Evolutionary conservation across 2,797 vertebrate species (phyloP).

Genomic region (Smutsia gigantea): DNA sequence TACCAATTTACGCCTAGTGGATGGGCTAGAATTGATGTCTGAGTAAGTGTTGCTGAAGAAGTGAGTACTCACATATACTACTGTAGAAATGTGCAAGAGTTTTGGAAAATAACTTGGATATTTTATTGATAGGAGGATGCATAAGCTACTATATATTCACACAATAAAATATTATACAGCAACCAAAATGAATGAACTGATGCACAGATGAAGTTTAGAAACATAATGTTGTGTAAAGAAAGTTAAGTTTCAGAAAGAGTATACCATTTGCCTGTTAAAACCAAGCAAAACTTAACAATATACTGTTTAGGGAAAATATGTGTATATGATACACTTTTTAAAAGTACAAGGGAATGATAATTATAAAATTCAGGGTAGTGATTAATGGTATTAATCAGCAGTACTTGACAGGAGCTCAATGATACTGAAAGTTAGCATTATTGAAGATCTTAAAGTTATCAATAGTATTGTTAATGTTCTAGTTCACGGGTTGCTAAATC

Average conservation of each 20-base stretch:
- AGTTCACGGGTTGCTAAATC: background rate
- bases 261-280: background rate
- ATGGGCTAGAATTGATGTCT: background rate
- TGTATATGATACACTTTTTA: background rate
- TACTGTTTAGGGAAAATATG: background rate
- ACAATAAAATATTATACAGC: background rate
- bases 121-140: background rate
- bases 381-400: background rate
- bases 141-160: background rate
- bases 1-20: background rate
- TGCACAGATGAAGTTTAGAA: background rate
- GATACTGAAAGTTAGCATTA: no score
- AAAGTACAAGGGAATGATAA: background rate
- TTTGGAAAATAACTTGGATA: background rate
- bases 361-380: conserved; percentile 2
- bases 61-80: background rate
- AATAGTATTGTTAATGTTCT: background rate
- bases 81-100: background rate
- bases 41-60: background rate
- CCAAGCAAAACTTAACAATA: conserved; percentile 1
- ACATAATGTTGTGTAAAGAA: background rate
- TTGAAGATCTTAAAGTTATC: background rate
- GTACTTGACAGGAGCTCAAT: no score
- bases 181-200: background rate
- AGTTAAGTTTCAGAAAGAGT: background rate